These are phyloP conservation scores for Chroicocephalus ridibundus DNA, from an alignment of 2,113 vertebrate genomes.

Conservation along the genomic window DNA sequence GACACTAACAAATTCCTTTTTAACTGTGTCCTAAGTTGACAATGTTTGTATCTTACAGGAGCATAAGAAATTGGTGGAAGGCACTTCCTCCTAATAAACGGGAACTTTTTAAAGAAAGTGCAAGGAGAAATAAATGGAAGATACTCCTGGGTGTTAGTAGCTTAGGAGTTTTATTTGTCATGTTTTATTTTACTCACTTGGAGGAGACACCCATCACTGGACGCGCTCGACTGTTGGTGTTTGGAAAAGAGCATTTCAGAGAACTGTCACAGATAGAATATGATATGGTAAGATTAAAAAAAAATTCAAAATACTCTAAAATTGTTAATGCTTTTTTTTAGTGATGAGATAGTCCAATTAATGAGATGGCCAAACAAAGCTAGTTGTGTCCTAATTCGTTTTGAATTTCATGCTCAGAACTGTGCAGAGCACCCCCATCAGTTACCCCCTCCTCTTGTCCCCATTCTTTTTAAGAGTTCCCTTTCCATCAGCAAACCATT, in stretches of 20 bases:
- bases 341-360: neutral
- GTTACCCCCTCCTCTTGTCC: neutral
- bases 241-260: slow-evolving; percentile 86
- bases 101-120: slow-evolving; percentile 80
- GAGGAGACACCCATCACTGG: slow-evolving; percentile 92
- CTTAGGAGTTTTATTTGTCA: slow-evolving; percentile 73
- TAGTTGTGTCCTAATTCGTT: neutral
- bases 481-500: neutral
- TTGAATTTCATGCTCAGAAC: neutral
- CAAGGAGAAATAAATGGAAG: slow-evolving; percentile 83
- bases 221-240: slow-evolving; percentile 84
- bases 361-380: neutral
- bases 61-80: slow-evolving; percentile 93
- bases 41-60: slow-evolving; percentile 75
- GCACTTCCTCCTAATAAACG: slow-evolving; percentile 85
- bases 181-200: slow-evolving; percentile 89
- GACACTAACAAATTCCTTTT: neutral
- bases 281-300: slow-evolving; percentile 77
- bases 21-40: neutral
- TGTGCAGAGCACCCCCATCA: neutral
- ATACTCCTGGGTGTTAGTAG: slow-evolving; percentile 71
- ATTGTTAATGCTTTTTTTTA: neutral
- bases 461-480: neutral
- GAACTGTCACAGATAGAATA: slow-evolving; percentile 84
- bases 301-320: neutral